Base-by-base conservation (phyloP, 2,797 vertebrate genomes). In the Amblyraja radiata region DNA sequence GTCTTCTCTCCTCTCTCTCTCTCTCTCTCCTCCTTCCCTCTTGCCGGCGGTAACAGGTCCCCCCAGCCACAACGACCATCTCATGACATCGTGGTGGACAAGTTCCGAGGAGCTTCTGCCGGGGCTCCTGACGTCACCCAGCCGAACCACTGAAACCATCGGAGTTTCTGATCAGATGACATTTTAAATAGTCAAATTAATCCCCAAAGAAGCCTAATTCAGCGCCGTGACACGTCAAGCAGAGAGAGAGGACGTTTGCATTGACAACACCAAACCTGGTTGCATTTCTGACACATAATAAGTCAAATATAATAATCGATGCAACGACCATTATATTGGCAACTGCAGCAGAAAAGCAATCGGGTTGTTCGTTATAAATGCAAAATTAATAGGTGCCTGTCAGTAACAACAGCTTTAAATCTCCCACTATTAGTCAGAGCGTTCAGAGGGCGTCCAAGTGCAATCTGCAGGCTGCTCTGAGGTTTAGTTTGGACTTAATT, bases 141-240 rank as follows among this genome's bases (percentile, higher is more conserved):
- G 32, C 28, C 6, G 32, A 65, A 65, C 84, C 84, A 65, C 84
- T 21, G 84, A 36, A 28, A 88, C 14, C 1, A 2, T 23, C 61
- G 61, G 84, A 88, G 61, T 88, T 88, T 68, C 63, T 88, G 63
- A 9, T 68, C 84, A n/a, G 81, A 65, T 88, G 61, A 88, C 63
- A 32, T 88, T 3, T 54, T 84, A n/a, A 36, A 88, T 6, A 32
- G n/a, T 18, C 32, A 68, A 68, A 18, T 88, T 6, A 88, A 88
- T 88, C 32, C 21, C 18, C 5, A 68, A 65, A 68, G 16, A 18
- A 88, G 14, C 14, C 0, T 23, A 78, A 78, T 78, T 78, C n/a
- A 18, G 77, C 32, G 11, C 77, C 77, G 6, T 36, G 32, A 25
- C 63, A 9, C 84, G 32, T 2, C n/a, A 21, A 68, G 23, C 10